Base-by-base conservation (phyloP, 2,888 invertebrate species). In the Pristionchus fissidentatus region DNA sequence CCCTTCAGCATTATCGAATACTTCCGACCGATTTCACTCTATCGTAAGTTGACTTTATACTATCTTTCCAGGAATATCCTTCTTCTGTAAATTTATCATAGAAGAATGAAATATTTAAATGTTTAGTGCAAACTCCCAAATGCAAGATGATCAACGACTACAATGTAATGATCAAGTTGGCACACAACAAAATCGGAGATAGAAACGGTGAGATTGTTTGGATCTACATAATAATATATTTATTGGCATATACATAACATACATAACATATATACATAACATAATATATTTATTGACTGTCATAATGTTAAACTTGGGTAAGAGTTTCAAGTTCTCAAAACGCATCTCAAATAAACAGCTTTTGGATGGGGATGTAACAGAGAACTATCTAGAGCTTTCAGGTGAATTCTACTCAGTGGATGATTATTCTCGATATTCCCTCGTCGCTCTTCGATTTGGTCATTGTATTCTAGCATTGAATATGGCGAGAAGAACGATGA, bases 1-100 rank as follows among this genome's bases (percentile, higher is more conserved):
- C 70, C 70, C 70, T 70, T n/a, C 43, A 70, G 70, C 41, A 43
- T 70, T 10, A 70, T 70, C 26, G 70, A 70, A 7, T 43, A 70
- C 7, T 70, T 70, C 43, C 38, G 70, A 43, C 41, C 70, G 1
- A 41, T 70, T 10, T 70, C 70, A 41, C 41, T 70, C 4, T 70
- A 70, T 15, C 38, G 70, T 70, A 15, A 70, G 70, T 41, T 19
- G 7, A 15, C n/a, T 55, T 55, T 55, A 55, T 22, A n/a, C n/a
- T n/a, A n/a, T n/a, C n/a, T n/a, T n/a, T n/a, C n/a, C n/a, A n/a
- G n/a, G n/a, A n/a, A n/a, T n/a, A n/a, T n/a, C n/a, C n/a, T 55
- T 55, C 7, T 7, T 55, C n/a, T 55, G 8, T 7, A 55, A 55
- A 55, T 4, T 55, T n/a, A n/a, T n/a, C n/a, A n/a, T n/a, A n/a